Evolutionary conservation across 1,140 invertebrate genomes (phyloP).

Genomic region (Hyles vespertilio): DNA sequence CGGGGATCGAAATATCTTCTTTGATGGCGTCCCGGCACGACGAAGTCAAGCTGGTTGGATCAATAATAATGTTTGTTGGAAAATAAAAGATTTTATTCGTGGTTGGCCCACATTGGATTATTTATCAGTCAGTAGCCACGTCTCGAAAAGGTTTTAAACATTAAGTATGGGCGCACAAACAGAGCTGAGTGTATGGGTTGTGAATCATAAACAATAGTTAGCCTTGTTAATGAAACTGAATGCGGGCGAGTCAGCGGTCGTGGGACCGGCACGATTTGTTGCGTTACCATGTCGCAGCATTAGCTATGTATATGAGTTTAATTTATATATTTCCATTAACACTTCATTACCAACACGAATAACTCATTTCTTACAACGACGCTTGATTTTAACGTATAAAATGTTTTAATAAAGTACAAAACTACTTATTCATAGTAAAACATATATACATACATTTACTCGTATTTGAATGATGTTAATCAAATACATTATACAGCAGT

Average conservation of each 20-base stretch:
- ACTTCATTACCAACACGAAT: too few species aligned
- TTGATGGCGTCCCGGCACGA: neutral
- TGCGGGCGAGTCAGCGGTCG: constrained; percentile 24
- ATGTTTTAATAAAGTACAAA: too few species aligned
- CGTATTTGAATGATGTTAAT: too few species aligned
- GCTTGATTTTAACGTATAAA: too few species aligned
- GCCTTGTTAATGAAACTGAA: constrained; percentile 34
- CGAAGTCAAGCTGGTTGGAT: constrained; percentile 3
- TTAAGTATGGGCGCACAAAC: constrained; percentile 7
- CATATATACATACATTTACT: too few species aligned
- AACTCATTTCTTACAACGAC: too few species aligned
- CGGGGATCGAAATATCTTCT: constrained; percentile 6
- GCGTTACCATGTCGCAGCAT: constrained; percentile 2
- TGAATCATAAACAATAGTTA: constrained; percentile 32
- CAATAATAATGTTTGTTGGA: constrained; percentile 3
- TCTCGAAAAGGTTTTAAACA: neutral
- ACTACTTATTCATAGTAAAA: too few species aligned
- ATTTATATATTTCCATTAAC: too few species aligned
- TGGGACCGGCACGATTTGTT: constrained; percentile 24
- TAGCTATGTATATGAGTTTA: too few species aligned
- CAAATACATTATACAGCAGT: too few species aligned
- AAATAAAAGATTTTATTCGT: constrained; percentile 3
- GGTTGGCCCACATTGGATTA: too few species aligned
- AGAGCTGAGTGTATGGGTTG: constrained; percentile 24
- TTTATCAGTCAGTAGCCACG: too few species aligned